Conservation (phyloP, 2,113 vertebrate genomes). For the Notothenia coriiceps region DNA sequence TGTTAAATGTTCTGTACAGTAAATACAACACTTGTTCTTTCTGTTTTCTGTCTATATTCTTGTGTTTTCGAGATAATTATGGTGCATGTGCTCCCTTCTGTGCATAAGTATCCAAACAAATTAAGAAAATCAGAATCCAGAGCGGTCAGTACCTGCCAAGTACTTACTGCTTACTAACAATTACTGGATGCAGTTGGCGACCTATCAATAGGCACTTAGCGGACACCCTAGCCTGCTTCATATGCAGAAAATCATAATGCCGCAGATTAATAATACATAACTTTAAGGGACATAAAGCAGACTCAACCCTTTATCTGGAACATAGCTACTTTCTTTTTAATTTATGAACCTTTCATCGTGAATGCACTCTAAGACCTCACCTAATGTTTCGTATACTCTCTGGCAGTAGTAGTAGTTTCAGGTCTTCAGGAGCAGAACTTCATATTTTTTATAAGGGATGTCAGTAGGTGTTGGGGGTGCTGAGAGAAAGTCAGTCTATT, state of each 20-base stretch:
- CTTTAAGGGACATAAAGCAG: constrained; percentile 23
- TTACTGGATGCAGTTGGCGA: constrained; percentile 37
- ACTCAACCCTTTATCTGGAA: not conserved
- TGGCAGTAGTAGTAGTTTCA: not conserved
- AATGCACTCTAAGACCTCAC: constrained; percentile 29
- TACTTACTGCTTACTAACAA: constrained; percentile 36
- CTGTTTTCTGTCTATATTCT: not conserved
- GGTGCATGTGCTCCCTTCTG: not conserved
- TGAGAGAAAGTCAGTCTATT: too few relatives aligned
- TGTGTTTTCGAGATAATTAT: constrained; percentile 16
- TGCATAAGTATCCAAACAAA: constrained; percentile 7
- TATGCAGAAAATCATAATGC: constrained; percentile 18
- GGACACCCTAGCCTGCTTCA: constrained; percentile 24
- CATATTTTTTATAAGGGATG: not conserved
- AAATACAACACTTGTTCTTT: not conserved
- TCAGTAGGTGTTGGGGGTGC: too few relatives aligned
- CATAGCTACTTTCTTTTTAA: constrained; percentile 40
- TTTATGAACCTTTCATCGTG: constrained; percentile 41
- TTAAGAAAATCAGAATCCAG: constrained; percentile 14
- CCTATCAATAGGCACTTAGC: constrained; percentile 10
- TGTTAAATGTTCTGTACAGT: not conserved
- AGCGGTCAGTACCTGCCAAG: constrained; percentile 39
- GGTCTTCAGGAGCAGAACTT: not conserved
- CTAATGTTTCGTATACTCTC: constrained; percentile 23
- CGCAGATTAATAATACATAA: constrained; percentile 38